Conservation (phyloP, 2,113 vertebrate genomes). For the Phalacrocorax carbo region DNA sequence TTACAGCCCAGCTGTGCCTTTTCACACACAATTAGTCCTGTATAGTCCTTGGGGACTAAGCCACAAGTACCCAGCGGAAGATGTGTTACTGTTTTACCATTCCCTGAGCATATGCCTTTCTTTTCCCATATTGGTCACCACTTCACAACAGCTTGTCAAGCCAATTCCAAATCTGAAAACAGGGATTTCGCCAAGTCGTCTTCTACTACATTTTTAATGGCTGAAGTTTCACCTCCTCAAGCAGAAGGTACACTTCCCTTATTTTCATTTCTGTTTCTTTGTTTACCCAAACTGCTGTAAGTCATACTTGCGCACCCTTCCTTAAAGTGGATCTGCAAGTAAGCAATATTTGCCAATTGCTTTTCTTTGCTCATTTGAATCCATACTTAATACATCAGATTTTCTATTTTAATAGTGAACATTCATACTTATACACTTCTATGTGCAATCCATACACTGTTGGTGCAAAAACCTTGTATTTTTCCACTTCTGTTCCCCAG, state of each 20-base stretch:
- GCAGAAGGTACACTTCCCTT: not conserved
- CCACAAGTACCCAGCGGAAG: not conserved
- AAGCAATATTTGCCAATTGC: not conserved
- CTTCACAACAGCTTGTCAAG: not conserved
- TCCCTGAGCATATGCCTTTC: not conserved
- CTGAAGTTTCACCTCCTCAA: not conserved
- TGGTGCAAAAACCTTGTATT: not conserved
- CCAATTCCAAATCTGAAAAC: not conserved
- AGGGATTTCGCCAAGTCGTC: not conserved
- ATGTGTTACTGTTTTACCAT: not conserved
- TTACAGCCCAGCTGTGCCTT: not conserved
- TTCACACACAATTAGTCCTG: not conserved
- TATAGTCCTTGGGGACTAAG: not conserved
- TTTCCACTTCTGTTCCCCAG: not conserved
- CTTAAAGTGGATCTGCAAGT: not conserved
- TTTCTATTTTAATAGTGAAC: not conserved
- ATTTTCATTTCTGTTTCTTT: not conserved
- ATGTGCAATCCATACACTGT: not conserved
- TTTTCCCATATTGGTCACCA: not conserved
- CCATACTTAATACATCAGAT: not conserved
- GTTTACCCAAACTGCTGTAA: not conserved
- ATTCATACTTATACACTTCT: not conserved
- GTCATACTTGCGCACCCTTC: fast-evolving
- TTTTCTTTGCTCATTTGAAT: not conserved
- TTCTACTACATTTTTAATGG: not conserved